These are phyloP conservation scores for Papilio xuthus DNA, from an alignment of 1,140 invertebrate genomes.

Conservation along the genomic window DNA sequence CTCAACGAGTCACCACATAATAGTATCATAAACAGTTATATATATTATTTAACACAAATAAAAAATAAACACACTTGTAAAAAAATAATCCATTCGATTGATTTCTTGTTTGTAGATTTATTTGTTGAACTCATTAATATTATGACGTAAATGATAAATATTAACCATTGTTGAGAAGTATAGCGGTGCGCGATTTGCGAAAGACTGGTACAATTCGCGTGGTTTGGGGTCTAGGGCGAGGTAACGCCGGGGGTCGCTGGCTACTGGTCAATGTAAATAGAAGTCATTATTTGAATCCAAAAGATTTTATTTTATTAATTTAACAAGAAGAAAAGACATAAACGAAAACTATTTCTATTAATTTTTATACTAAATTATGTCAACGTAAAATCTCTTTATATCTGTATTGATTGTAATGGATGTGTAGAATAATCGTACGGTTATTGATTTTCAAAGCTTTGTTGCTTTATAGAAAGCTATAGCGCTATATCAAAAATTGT, in stretches of 20 bases:
- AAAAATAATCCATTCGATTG: not conserved
- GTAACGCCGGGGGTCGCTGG: constrained; percentile 63
- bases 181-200: constrained; percentile 61
- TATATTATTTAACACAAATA: constrained; percentile 45
- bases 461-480: too few species aligned
- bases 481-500: too few species aligned
- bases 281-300: constrained; percentile 30
- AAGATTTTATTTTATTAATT: constrained; percentile 24
- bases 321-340: not conserved
- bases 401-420: too few species aligned
- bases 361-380: too few species aligned
- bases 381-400: too few species aligned
- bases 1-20: constrained; percentile 53
- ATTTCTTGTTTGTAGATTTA: not conserved
- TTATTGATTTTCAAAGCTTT: too few species aligned
- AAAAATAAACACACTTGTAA: constrained; percentile 40
- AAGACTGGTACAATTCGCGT: constrained; percentile 66
- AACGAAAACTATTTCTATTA: too few species aligned
- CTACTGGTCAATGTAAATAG: constrained; percentile 61
- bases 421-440: too few species aligned
- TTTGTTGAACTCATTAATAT: not conserved
- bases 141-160: constrained; percentile 31
- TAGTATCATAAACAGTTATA: constrained; percentile 49
- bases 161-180: constrained; percentile 60
- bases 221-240: constrained; percentile 51